Conservation (phyloP, 2,113 vertebrate species). For the Channa maculata region DNA sequence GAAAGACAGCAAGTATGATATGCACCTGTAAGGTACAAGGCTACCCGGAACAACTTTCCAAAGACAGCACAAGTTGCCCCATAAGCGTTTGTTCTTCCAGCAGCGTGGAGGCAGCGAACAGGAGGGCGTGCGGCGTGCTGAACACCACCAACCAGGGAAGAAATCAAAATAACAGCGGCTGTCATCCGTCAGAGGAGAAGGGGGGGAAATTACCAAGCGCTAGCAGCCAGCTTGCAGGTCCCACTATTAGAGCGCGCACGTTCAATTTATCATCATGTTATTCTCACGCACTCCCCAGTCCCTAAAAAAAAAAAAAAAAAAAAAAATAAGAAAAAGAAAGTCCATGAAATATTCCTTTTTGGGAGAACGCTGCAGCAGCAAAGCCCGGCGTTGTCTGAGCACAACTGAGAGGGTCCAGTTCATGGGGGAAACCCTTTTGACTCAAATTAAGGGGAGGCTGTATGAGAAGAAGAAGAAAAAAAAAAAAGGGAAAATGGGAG, state of each 20-base stretch:
- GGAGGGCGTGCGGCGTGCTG: constrained; percentile 23
- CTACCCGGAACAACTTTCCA: constrained; percentile 62
- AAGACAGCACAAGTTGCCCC: constrained; percentile 59
- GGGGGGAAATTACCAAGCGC: constrained; percentile 15
- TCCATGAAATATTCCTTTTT: constrained; percentile 65
- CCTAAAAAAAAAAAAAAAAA: constrained; percentile 2
- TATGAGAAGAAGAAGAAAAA: constrained; percentile 17
- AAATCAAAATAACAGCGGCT: constrained; percentile 44
- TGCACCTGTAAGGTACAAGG: constrained; percentile 43
- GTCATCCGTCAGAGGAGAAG: constrained; percentile 43
- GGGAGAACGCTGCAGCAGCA: constrained; percentile 43
- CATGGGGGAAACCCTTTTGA: constrained; percentile 76
- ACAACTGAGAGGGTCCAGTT: constrained; percentile 75
- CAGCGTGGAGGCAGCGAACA: constrained; percentile 28
- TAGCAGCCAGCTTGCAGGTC: constrained; percentile 36
- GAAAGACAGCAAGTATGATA: constrained; percentile 10
- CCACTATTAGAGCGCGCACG: constrained; percentile 40
- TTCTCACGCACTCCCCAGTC: constrained; percentile 7
- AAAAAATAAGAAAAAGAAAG: constrained; percentile 24
- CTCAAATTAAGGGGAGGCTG: constrained; percentile 75
- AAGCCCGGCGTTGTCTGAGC: constrained; percentile 52
- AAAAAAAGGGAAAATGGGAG: background rate
- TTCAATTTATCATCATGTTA: constrained; percentile 34
- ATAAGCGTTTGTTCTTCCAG: constrained; percentile 51
- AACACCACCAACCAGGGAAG: constrained; percentile 25